A percentile compares a stretch with the other conserved stretches of the same genome.
Conservation (phyloP, 2,888 invertebrate genomes). For the Drosophila rubida region DNA sequence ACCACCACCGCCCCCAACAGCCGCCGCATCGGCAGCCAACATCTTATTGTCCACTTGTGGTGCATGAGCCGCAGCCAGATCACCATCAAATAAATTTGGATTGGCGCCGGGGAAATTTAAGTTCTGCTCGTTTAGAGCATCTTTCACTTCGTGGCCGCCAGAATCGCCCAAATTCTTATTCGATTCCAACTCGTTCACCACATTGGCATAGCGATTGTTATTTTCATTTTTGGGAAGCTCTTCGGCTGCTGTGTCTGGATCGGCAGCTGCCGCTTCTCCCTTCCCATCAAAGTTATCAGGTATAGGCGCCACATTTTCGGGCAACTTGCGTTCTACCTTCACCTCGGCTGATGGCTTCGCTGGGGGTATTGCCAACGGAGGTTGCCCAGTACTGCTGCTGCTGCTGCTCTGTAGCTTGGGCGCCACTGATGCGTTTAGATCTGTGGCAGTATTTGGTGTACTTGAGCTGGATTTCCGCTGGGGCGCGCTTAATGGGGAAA, state of each 20-base stretch:
- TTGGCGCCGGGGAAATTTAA: slow-evolving; percentile 82
- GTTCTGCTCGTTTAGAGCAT: slow-evolving; percentile 82
- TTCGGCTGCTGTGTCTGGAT: slow-evolving; percentile 72
- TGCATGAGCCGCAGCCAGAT: slow-evolving; percentile 39
- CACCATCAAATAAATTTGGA: slow-evolving; percentile 77
- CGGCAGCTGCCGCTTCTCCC: slow-evolving; percentile 49
- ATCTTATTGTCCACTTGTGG: slow-evolving; percentile 49
- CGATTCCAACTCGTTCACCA: slow-evolving; percentile 74
- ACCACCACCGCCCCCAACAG: slow-evolving; percentile 49
- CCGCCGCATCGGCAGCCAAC: slow-evolving; percentile 48
- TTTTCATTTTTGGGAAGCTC: slow-evolving; percentile 73
- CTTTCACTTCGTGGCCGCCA: slow-evolving; percentile 84
- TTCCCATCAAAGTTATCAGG: slow-evolving; percentile 83
- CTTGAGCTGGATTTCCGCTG: slow-evolving; percentile 62
- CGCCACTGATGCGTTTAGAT: slow-evolving; percentile 53
- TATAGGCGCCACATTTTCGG: slow-evolving; percentile 84
- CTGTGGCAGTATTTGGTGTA: slow-evolving; percentile 30
- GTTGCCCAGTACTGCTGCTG: slow-evolving; percentile 70
- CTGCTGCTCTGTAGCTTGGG: slow-evolving; percentile 49
- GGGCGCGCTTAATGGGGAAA: slow-evolving; percentile 79
- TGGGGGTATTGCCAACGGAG: slow-evolving; percentile 65
- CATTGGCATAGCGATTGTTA: slow-evolving; percentile 83
- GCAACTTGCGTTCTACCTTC: slow-evolving; percentile 76
- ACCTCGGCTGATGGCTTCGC: slow-evolving; percentile 48
- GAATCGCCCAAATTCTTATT: slow-evolving; percentile 78